Evolutionary conservation across 2,888 invertebrate genomes (phyloP), one percentile per base, ranked within the genome.

Genomic region (Drosophila hamatofila): DNA sequence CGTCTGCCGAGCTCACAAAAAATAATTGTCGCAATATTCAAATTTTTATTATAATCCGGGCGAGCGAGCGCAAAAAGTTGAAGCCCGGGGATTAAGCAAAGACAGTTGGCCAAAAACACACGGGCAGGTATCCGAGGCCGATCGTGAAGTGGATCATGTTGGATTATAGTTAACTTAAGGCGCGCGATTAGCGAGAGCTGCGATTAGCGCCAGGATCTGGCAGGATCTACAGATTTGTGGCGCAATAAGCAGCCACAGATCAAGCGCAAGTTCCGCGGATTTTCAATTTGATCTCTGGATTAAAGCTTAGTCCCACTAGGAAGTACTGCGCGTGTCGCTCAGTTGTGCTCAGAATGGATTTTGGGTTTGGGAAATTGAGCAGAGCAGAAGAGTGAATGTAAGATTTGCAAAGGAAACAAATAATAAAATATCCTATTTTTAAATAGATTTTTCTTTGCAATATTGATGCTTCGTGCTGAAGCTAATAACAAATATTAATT

Each of bases 111-210:
- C 16, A 46, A 25, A 18, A 25, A 37, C 41, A 44, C 12, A 25
- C 25, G 54, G 11, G n/a, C 69, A 69, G 74, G 66, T 70, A 69
- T 55, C 49, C 11, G 7, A 16, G 9, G 12, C 12, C 27, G 87
- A 84, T 84, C 72, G 72, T 66, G 58, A 49, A 70, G 69, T 85
- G 83, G 88, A 88, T 85, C 72, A 80, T 49, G 55, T 61, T 58
- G 84, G 88, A 88, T 85, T 85, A 85, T 83, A 88, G 86, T 88
- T 85, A 88, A 71, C 88, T 85, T 76, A 88, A 84, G 78, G 54
- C 76, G 73, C 46, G 70, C 72, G 86, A 85, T 75, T 79, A 79
- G 72, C 81, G 88, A 57, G 35, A 30, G 35, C 57, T 48, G 70
- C 72, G 86, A 85, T 75, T 79, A 79, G 72, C 83, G 88, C 81